phyloP scores from a whole-genome alignment of 2,113 vertebrate genomes.

The Anguilla rostrata region DNA sequence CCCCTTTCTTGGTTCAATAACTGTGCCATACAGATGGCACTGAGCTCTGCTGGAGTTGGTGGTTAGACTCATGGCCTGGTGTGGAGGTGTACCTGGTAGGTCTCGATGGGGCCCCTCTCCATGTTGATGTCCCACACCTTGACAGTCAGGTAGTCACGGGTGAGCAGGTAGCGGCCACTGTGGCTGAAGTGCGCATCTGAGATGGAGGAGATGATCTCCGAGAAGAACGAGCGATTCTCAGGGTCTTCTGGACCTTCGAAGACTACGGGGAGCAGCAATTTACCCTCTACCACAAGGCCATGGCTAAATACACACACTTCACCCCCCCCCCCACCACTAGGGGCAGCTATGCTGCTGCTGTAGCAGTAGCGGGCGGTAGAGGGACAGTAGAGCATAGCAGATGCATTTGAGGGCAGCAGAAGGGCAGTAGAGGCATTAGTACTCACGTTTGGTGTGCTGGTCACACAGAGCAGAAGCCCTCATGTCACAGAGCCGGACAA shows the following conservation, averaged over 20 bases:
- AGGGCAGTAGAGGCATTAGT: not conserved
- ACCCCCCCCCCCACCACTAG: not conserved
- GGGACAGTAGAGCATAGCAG: not conserved
- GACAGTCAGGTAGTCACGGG: not conserved
- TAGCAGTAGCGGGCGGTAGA: not conserved
- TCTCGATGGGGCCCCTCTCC: slow-evolving; percentile 3
- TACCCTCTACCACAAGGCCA: not conserved
- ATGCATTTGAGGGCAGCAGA: not conserved
- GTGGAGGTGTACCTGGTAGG: not conserved
- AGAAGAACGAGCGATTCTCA: not conserved
- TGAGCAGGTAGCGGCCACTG: not conserved
- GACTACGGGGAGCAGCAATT: not conserved
- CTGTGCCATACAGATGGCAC: too few relatives aligned
- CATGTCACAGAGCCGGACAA: slow-evolving; percentile 79
- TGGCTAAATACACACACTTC: too few relatives aligned
- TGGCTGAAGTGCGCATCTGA: not conserved
- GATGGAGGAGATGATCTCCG: slow-evolving; percentile 4
- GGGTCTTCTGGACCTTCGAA: not conserved
- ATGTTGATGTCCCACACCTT: not conserved
- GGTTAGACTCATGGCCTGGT: too few relatives aligned
- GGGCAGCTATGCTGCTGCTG: too few relatives aligned
- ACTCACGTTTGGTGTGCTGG: slow-evolving; percentile 63
- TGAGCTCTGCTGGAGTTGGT: too few relatives aligned
- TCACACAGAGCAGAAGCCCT: slow-evolving; percentile 78
- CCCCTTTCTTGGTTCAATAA: too few relatives aligned